Evolutionary conservation across 2,888 invertebrate species (phyloP), one percentile per base, ranked within the genome.

Genomic region (Metalampra italica): DNA sequence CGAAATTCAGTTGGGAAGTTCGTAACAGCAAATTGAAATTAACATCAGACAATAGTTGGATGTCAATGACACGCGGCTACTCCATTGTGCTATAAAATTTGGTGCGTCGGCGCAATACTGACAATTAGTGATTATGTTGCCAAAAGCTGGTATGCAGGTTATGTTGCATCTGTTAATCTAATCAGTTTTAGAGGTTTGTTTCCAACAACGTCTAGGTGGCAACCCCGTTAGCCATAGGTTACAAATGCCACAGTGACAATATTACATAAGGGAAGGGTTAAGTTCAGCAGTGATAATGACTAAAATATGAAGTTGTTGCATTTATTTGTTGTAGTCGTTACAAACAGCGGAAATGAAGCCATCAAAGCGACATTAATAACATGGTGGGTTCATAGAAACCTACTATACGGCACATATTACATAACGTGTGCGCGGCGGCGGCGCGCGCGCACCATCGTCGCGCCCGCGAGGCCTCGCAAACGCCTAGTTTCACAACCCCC

Each of bases 401-500:
- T 36, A 45, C 37, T 15, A 5, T n/a, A 45, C 29, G 55, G 67
- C 65, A 75, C 68, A 74, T 76, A 74, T 83, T 83, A 82, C 75
- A 79, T 84, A 82, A 85, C 59, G 42, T 39, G 45, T 29, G 40
- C 41, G 11, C 32, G 54, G 61, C 60, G 59, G 61, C 53, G 54
- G 56, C 71, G 59, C 57, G 51, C 61, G 68, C 70, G 71, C 75
- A 69, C 72, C 68, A 71, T 68, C 68, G 75, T 56, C 55, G 45
- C 43, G 49, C 37, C 34, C 46, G 40, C 7, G 46, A 42, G 44
- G 59, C 44, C 36, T 36, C 57, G 54, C 58, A 56, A 45, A 59
- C 59, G 54, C 44, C 87, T 86, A 88, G 80, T 86, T 88, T 88
- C 88, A 80, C 86, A 89, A 89, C 78, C 71, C 70, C 62, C 82